phyloP scores from a whole-genome alignment of 1,140 invertebrate species.

The Monomorium pharaonis region DNA sequence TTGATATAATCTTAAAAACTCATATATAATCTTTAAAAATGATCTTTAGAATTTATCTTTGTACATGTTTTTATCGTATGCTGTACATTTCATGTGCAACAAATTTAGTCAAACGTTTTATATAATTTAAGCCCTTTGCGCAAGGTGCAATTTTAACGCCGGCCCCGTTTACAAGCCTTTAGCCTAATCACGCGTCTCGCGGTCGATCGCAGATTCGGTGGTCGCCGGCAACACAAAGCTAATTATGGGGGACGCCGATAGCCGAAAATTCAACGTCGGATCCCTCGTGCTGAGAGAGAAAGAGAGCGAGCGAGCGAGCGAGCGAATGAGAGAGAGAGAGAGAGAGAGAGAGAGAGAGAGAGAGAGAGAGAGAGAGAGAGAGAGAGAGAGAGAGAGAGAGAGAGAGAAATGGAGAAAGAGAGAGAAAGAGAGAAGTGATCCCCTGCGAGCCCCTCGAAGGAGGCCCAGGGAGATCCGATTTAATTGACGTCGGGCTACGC shows the following conservation, averaged over 20 bases:
- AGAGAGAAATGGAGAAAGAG: background rate
- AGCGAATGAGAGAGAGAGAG: conserved; percentile 14
- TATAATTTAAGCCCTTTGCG: background rate
- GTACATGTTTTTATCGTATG: background rate
- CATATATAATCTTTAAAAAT: background rate
- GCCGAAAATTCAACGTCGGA: conserved; percentile 35
- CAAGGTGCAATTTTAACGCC: conserved; percentile 36
- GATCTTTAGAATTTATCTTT: background rate
- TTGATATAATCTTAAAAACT: background rate
- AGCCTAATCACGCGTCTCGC: conserved; percentile 35
- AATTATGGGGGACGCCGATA: conserved; percentile 43
- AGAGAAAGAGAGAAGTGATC: conserved; percentile 1
- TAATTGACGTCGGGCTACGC: conserved; percentile 55
- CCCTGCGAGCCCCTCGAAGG: background rate
- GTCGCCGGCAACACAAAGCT: conserved; percentile 31
- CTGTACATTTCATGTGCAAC: background rate
- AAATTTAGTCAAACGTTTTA: conserved; percentile 27
- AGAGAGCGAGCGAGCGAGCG: no score
- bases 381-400: conserved; percentile 7
- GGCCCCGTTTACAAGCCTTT: conserved; percentile 15
- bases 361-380: background rate
- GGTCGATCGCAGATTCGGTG: conserved; percentile 24
- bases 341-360: conserved; percentile 1
- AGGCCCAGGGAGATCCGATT: conserved; percentile 20
- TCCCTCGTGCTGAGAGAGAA: conserved; percentile 4